Conservation (phyloP, 2,888 invertebrate species). For the Meiosimyza platycephala region DNA sequence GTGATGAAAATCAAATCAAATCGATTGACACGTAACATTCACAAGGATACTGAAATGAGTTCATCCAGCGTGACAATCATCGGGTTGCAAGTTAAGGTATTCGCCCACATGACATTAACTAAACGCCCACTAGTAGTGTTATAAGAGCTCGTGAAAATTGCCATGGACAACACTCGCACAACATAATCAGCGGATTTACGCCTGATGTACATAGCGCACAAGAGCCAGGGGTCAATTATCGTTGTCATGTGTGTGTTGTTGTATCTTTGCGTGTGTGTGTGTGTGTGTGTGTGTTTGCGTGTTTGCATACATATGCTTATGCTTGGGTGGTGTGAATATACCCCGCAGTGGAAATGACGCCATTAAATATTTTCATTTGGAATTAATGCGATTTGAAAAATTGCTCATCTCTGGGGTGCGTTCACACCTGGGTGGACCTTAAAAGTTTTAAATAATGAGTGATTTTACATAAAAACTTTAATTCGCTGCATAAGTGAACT, state of each 20-base stretch:
- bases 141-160: not conserved
- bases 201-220: not conserved
- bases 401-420: not conserved
- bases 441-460: too few relatives aligned
- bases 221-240: not conserved
- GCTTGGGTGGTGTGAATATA: constrained; percentile 11
- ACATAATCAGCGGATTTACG: constrained; percentile 28
- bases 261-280: not conserved
- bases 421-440: too few relatives aligned
- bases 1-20: not conserved
- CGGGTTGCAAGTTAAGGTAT: not conserved
- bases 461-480: too few relatives aligned
- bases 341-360: constrained; percentile 7
- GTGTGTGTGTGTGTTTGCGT: not conserved
- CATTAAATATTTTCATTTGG: constrained; percentile 10
- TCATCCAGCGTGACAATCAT: not conserved
- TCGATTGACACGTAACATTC: not conserved
- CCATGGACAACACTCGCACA: not conserved
- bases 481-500: too few relatives aligned
- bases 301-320: not conserved
- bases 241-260: not conserved
- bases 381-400: constrained; percentile 6
- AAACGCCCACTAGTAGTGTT: not conserved
- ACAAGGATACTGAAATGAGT: not conserved
- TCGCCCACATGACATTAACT: not conserved